Percentiles rank a stretch among this genome's conserved stretches.
Evolutionary conservation across 1,140 invertebrate species (phyloP).

Genomic region (Agrypnia vestita): DNA sequence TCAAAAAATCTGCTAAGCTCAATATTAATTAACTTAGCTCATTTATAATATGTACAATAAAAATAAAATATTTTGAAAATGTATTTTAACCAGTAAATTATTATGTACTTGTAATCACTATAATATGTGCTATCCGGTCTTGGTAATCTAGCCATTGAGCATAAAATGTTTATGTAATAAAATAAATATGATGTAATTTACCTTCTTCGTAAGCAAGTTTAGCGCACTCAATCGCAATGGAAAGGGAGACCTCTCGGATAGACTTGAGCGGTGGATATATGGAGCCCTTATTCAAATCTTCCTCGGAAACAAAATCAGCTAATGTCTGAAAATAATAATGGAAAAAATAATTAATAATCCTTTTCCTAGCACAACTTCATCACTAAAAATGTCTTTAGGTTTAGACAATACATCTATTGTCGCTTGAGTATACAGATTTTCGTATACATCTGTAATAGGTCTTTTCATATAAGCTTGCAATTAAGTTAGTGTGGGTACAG

Average conservation of each 20-base stretch:
- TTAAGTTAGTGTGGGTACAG: too few relatives aligned
- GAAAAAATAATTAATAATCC: slow-evolving; percentile 65
- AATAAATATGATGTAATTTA: slow-evolving; percentile 64
- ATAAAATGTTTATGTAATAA: too few relatives aligned
- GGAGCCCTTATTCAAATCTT: slow-evolving; percentile 89
- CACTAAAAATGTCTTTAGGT: too few relatives aligned
- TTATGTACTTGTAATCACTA: too few relatives aligned
- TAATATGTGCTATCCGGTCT: too few relatives aligned
- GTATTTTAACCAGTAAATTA: too few relatives aligned
- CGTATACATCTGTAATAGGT: too few relatives aligned
- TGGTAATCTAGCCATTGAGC: too few relatives aligned
- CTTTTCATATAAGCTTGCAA: too few relatives aligned
- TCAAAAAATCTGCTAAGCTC: slow-evolving; percentile 69
- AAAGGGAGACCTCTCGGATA: slow-evolving; percentile 90
- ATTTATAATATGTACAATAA: slow-evolving; percentile 72
- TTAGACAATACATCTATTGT: too few relatives aligned
- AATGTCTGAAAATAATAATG: slow-evolving; percentile 76
- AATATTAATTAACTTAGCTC: slow-evolving; percentile 76
- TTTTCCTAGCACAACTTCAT: neutral
- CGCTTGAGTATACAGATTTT: too few relatives aligned
- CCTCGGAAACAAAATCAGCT: slow-evolving; percentile 86
- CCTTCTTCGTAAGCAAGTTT: slow-evolving; percentile 92
- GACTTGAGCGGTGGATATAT: slow-evolving; percentile 94
- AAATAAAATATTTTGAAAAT: too few relatives aligned
- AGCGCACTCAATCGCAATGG: slow-evolving; percentile 89